These are phyloP conservation scores for Entosphenus tridentatus DNA, from an alignment of 2,113 vertebrate species.

Conservation along the genomic window DNA sequence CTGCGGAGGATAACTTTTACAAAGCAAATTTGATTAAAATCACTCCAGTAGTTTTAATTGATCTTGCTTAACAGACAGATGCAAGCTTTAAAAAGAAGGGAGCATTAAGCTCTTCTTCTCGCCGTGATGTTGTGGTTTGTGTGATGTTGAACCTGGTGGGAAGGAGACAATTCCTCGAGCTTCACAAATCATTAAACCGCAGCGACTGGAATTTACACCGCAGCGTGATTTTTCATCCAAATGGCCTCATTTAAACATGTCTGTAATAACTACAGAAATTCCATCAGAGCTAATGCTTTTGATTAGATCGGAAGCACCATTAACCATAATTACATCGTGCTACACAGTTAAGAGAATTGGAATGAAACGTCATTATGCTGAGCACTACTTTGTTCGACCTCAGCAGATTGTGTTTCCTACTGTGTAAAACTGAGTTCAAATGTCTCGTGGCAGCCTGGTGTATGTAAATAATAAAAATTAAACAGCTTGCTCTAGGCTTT, in stretches of 20 bases:
- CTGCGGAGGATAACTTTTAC: no score
- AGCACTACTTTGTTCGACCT: slow-evolving; percentile 2
- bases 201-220: slow-evolving; percentile 5
- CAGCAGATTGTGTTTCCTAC: slow-evolving; percentile 4
- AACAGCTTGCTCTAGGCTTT: no score
- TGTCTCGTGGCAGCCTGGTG: neutral
- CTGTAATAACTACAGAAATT: slow-evolving; percentile 6
- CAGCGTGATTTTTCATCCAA: slow-evolving; percentile 5
- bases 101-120: no score
- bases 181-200: slow-evolving; percentile 5
- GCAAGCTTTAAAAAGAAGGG: no score
- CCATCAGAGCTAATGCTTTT: slow-evolving; percentile 4
- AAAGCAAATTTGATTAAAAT: no score
- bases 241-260: slow-evolving; percentile 6
- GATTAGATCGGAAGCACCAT: slow-evolving; percentile 5
- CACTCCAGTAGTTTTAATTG: no score
- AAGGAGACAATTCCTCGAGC: no score
- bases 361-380: slow-evolving; percentile 6
- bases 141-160: no score
- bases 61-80: no score
- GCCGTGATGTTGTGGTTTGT: no score
- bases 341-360: slow-evolving; percentile 7
- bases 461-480: no score
- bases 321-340: slow-evolving; percentile 6
- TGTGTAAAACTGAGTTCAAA: neutral